Evolutionary conservation across 2,888 invertebrate species (phyloP), one percentile per base, ranked within the genome.

Genomic region (Acronicta psi): DNA sequence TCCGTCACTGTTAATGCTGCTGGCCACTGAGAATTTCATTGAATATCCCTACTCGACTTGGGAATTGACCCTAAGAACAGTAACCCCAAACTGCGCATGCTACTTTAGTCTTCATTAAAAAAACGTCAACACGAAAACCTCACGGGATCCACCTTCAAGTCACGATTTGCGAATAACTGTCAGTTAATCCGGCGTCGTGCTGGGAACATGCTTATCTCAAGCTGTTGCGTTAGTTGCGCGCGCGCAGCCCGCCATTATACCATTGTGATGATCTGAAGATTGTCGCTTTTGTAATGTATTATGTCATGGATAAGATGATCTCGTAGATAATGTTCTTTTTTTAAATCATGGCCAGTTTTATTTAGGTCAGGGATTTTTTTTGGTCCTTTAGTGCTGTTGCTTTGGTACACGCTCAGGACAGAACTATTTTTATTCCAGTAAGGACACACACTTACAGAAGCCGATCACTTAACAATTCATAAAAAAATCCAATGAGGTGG

Each of bases 111-210:
- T 0, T 10, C 29, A 29, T 29, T 10, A 20, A 65, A 52, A 65
- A 63, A 65, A 42, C 23, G 9, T 13, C 16, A 57, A 49, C 34
- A 38, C 14, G 17, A 14, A 62, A 47, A 16, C 23, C 43, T 40
- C 42, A 31, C 69, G 54, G 64, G 59, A 45, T 57, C 40, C 43
- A 11, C 17, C n/a, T 17, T n/a, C 5, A 36, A 37, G 47, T 69
- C 67, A 68, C 67, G 67, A 69, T 59, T 50, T 34, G 1, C 13
- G 23, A 23, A 36, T 52, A 69, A 69, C 67, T 37, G 69, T 69
- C 58, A 54, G 14, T 34, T 47, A 11, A 69, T 67, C 67, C 41
- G 18, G 34, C 31, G 17, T 74, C 73, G 74, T 73, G 75, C 51
- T 73, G 69, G 56, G 71, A 73, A 71, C 42, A 8, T 17, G 23